Evolutionary conservation across 2,797 vertebrate species (phyloP).

Genomic region (Hirundo rustica): DNA sequence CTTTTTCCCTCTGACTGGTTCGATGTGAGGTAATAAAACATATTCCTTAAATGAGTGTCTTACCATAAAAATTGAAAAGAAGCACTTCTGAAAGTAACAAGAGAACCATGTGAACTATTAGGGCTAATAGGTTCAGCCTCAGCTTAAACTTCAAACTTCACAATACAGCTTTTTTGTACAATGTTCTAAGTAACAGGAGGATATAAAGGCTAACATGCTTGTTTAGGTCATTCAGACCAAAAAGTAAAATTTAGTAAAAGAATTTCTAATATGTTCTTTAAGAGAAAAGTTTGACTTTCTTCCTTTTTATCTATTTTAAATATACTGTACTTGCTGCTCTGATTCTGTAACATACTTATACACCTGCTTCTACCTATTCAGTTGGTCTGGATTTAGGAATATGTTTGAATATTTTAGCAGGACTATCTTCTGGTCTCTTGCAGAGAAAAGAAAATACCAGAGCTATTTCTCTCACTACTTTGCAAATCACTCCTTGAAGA

Average conservation of each 20-base stretch:
- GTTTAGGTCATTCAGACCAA: background rate
- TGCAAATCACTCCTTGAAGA: background rate
- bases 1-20: background rate
- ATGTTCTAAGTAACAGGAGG: too few relatives aligned
- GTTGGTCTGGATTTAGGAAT: background rate
- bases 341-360: background rate
- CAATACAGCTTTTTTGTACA: background rate
- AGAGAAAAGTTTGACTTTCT: background rate
- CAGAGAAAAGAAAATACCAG: background rate
- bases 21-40: background rate
- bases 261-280: background rate
- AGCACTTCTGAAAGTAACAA: background rate
- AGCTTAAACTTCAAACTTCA: background rate
- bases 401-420: background rate
- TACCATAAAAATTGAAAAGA: background rate
- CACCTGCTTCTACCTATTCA: background rate
- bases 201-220: background rate
- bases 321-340: background rate
- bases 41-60: background rate
- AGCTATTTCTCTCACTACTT: background rate
- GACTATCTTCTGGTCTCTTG: background rate
- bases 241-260: background rate
- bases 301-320: background rate
- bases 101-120: too few relatives aligned
- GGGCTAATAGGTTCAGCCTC: background rate